Conservation (phyloP, 2,888 invertebrate genomes). For the Ochropacha duplaris region DNA sequence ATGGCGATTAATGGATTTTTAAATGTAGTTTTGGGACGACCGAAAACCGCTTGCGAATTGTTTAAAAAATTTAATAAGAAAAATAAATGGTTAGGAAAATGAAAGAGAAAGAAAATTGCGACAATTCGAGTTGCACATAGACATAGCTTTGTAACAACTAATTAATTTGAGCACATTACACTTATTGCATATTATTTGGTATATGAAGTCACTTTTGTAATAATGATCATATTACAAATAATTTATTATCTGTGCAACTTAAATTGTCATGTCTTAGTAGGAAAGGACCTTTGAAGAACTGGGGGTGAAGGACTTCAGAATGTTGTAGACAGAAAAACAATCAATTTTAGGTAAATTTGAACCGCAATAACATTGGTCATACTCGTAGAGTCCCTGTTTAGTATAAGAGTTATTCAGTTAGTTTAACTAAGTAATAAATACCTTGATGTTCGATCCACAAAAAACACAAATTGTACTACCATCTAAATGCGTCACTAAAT, state of each 20-base stretch:
- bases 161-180: neutral
- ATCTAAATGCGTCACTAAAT: constrained; percentile 48
- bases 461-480: constrained; percentile 55
- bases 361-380: too few relatives aligned
- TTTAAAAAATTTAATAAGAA: too few relatives aligned
- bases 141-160: neutral
- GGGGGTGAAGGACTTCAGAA: too few relatives aligned
- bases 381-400: too few relatives aligned
- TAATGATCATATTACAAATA: neutral
- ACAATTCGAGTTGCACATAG: neutral
- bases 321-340: too few relatives aligned
- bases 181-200: neutral
- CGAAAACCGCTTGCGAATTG: too few relatives aligned
- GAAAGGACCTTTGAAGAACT: too few relatives aligned
- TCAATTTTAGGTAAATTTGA: too few relatives aligned
- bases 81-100: neutral
- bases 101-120: neutral
- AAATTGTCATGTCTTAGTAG: neutral
- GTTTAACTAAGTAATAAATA: constrained; percentile 33
- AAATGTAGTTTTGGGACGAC: too few relatives aligned
- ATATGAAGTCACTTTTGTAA: neutral
- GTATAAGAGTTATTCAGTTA: constrained; percentile 10
- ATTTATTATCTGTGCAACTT: neutral
- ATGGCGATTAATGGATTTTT: too few relatives aligned
- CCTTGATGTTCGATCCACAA: constrained; percentile 18